Percentiles rank a stretch among this genome's conserved stretches.
phyloP scores from a whole-genome alignment of 2,113 vertebrate species.

The Brachionichthys hirsutus region DNA sequence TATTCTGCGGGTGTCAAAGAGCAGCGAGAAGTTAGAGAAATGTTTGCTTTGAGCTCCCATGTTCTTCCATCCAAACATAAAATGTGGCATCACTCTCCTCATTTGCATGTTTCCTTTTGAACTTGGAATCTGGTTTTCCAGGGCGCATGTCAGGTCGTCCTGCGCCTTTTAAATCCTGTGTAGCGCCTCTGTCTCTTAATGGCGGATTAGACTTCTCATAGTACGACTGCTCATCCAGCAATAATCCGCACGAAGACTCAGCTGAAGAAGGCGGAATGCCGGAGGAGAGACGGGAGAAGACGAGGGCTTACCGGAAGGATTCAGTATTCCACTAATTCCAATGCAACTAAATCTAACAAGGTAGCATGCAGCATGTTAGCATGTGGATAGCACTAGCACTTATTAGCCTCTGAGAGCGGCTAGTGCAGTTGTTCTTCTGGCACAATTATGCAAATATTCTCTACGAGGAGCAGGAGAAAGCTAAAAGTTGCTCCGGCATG shows the following conservation, averaged over 20 bases:
- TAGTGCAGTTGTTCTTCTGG: too few relatives aligned
- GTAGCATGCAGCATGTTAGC: too few relatives aligned
- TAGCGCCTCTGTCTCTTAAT: conserved; percentile 60
- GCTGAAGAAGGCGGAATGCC: conserved; percentile 40
- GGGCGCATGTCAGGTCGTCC: conserved; percentile 29
- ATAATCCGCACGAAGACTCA: conserved; percentile 57
- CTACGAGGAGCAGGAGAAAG: background rate
- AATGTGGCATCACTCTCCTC: background rate
- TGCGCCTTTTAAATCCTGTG: conserved; percentile 49
- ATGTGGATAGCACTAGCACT: too few relatives aligned
- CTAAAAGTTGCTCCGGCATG: conserved; percentile 26
- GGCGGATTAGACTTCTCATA: conserved; percentile 68
- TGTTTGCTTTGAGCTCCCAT: too few relatives aligned
- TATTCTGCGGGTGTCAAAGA: conserved; percentile 1
- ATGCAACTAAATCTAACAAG: too few relatives aligned
- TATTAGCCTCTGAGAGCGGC: too few relatives aligned
- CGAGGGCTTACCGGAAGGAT: background rate
- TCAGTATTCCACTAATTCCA: too few relatives aligned
- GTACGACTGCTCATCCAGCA: conserved; percentile 64
- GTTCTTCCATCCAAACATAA: conserved; percentile 3
- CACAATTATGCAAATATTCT: background rate
- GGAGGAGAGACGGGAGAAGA: conserved; percentile 19
- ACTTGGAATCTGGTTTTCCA: background rate
- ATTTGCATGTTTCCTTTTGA: conserved; percentile 7
- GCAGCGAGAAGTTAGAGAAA: background rate